Conservation (phyloP, 2,113 vertebrate species). For the Percina caprodes region DNA sequence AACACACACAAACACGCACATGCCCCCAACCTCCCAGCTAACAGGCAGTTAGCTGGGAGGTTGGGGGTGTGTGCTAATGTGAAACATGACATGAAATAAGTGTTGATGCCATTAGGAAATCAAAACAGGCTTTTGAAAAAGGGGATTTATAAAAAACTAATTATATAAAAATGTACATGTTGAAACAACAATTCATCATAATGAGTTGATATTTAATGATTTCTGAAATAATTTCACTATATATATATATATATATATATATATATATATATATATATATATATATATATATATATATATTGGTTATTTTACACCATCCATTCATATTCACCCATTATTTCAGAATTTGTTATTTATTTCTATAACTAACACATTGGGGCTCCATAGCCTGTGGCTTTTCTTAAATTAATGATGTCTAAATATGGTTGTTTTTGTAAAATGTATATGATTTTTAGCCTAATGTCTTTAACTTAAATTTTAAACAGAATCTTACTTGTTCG, state of each 20-base stretch:
- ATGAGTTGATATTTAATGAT: not conserved
- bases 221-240: not conserved
- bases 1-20: not conserved
- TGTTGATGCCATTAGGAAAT: not conserved
- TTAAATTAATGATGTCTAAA: not conserved
- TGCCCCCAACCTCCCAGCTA: no score
- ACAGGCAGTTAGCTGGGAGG: not conserved
- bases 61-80: not conserved
- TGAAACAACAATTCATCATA: not conserved
- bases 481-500: slow-evolving; percentile 90
- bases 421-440: not conserved
- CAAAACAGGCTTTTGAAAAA: not conserved
- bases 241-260: no score
- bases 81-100: not conserved
- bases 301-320: not conserved
- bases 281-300: no score
- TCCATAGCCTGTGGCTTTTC: not conserved
- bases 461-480: not conserved
- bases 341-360: not conserved
- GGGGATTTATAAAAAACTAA: not conserved
- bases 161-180: not conserved
- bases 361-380: not conserved
- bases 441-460: not conserved
- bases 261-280: no score
- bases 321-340: not conserved